Evolutionary conservation across 2,113 vertebrate genomes (phyloP).

Genomic region (Boleophthalmus pectinirostris): DNA sequence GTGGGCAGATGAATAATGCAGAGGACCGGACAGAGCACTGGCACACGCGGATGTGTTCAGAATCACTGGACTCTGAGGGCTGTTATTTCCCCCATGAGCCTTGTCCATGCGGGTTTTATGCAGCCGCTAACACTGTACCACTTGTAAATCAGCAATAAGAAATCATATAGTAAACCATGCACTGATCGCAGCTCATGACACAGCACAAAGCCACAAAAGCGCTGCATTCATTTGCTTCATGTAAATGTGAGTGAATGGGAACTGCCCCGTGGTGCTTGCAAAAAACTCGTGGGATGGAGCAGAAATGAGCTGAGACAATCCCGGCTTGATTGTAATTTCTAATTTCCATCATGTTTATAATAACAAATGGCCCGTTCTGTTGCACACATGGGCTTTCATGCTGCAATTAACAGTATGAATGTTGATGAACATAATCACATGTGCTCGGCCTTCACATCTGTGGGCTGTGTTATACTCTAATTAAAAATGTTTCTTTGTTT

Average conservation of each 20-base stretch:
- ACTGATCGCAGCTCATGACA: background rate
- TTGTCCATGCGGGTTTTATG: slow-evolving; percentile 26
- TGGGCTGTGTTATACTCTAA: background rate
- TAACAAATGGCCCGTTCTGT: slow-evolving; percentile 35
- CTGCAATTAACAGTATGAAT: slow-evolving; percentile 33
- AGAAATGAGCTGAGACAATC: slow-evolving; percentile 13
- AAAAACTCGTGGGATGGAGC: background rate
- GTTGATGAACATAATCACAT: slow-evolving; percentile 33
- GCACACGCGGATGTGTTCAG: slow-evolving; percentile 42
- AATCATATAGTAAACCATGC: background rate
- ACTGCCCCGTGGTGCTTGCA: background rate
- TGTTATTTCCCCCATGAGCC: slow-evolving; percentile 36
- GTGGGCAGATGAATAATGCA: slow-evolving; percentile 70
- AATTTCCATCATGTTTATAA: slow-evolving; percentile 39
- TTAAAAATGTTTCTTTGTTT: background rate
- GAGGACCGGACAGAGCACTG: slow-evolving; percentile 42
- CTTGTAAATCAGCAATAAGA: background rate
- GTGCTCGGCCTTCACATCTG: slow-evolving; percentile 14
- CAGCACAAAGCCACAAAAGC: background rate
- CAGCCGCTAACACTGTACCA: slow-evolving; percentile 23
- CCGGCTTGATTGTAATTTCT: slow-evolving; percentile 31
- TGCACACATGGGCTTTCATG: slow-evolving; percentile 27
- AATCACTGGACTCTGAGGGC: slow-evolving; percentile 49
- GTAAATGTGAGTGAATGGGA: background rate
- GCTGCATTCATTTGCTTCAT: background rate